Percentiles rank a stretch among this genome's conserved stretches.
Conservation (phyloP, 1,140 invertebrate genomes). For the Zelostemma sp. region DNA sequence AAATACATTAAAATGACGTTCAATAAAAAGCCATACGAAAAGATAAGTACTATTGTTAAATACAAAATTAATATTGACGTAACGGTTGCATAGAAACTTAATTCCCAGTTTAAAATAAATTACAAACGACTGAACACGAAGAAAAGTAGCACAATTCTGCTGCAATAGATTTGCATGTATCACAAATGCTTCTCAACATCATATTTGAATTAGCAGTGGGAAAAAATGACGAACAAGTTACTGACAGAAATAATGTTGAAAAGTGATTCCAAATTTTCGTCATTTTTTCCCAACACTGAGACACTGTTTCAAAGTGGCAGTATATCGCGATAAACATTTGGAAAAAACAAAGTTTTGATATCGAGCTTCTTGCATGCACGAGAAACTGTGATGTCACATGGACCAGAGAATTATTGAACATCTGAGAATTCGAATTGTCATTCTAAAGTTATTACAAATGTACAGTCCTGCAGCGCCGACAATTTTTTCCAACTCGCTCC, state of each 20-base stretch:
- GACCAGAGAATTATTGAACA: too few relatives aligned
- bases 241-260: slow-evolving; percentile 27
- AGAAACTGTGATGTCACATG: too few relatives aligned
- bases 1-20: neutral
- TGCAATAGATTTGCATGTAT: slow-evolving; percentile 28
- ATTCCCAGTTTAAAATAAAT: too few relatives aligned
- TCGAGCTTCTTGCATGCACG: slow-evolving; percentile 17
- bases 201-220: slow-evolving; percentile 11
- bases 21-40: neutral
- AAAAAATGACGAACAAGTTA: neutral
- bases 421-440: too few relatives aligned
- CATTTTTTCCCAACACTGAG: slow-evolving; percentile 14
- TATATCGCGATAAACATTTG: slow-evolving; percentile 4
- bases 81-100: neutral
- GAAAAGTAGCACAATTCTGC: slow-evolving; percentile 18
- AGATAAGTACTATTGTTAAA: slow-evolving; percentile 1
- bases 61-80: neutral
- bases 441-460: slow-evolving; percentile 11
- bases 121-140: neutral
- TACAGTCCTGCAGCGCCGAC: too few relatives aligned
- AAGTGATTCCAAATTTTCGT: slow-evolving; percentile 1
- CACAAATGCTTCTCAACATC: slow-evolving; percentile 20
- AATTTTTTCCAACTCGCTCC: too few relatives aligned
- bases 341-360: neutral
- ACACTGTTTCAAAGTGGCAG: neutral